Percentiles rank a stretch among this genome's conserved stretches.
phyloP scores from a whole-genome alignment of 2,797 vertebrate genomes.

The Astyanax mexicanus region DNA sequence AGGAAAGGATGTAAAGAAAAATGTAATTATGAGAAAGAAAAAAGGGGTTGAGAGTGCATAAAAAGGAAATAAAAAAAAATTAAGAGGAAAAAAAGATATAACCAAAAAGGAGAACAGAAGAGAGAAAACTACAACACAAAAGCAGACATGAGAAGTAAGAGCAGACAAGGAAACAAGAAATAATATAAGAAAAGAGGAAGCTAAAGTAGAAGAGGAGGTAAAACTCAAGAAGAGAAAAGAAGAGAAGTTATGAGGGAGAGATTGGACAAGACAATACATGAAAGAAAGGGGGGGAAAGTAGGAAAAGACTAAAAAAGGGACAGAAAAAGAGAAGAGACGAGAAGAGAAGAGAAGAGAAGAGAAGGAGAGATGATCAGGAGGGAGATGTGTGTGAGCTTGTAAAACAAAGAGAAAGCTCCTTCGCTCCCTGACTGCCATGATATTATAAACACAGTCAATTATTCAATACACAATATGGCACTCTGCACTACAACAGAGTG shows the following conservation, averaged over 20 bases:
- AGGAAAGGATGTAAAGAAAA: conserved; percentile 3
- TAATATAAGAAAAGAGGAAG: not conserved
- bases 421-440: not conserved
- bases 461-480: conserved; percentile 22
- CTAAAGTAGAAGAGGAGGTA: not conserved
- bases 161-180: not conserved
- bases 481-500: not conserved
- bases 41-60: too few species aligned
- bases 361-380: not conserved
- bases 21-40: too few species aligned
- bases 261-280: too few species aligned
- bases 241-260: too few species aligned
- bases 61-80: too few species aligned
- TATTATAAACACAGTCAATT: conserved; percentile 18
- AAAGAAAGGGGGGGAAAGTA: too few species aligned
- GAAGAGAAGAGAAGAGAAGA: not conserved
- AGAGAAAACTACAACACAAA: not conserved
- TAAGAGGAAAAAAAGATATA: too few species aligned
- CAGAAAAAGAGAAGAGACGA: not conserved
- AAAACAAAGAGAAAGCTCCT: conserved; percentile 3
- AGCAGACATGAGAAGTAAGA: not conserved
- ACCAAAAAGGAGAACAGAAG: not conserved
- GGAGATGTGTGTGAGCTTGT: not conserved
- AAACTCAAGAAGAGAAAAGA: too few species aligned
- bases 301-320: too few species aligned